Base-by-base conservation (phyloP, 1,140 invertebrate species). In the Leptoteleia sp. region DNA sequence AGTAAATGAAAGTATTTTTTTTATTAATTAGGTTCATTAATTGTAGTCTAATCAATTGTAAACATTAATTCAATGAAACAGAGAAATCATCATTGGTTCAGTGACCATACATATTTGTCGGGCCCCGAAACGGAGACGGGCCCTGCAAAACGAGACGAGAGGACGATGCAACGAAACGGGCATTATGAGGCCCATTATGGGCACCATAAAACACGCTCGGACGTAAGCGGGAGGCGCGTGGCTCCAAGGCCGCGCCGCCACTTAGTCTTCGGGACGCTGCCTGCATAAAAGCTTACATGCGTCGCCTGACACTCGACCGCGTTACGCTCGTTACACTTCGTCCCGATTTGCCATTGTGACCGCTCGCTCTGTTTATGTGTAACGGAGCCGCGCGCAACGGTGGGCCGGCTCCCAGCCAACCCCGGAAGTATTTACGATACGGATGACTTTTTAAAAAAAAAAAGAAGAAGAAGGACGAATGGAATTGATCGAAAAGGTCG, bases 151-250 rank as follows among this genome's bases (percentile, higher is more conserved):
- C 55, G 6, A 52, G 40, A 76, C 33, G 47, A 38, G 68, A 38
- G 33, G 6, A 77, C 47, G 76, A 79, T 80, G 71, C 64, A 68
- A 75, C 52, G 59, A 68, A 76, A 83, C 79, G 80, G 78, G 38
- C 68, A 83, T 81, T 80, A 72, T 40, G 73, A 81, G 62, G 6
- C 25, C 78, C 76, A 82, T 83, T 81, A 84, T 81, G 76, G 76
- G 40, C 33, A 54, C 79, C 84, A 83, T 84, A 85, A 85, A 84
- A 85, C 82, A 83, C 79, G n/a, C 78, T 83, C 76, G 27, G 42
- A 55, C 13, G n/a, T n/a, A n/a, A n/a, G 65, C 48, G 57, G 47
- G 42, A 79, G 84, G 76, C 84, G 84, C 84, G 84, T 85, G 84
- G 81, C 84, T 37, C 61, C 76, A 85, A 85, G 81, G 83, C 17